These are phyloP conservation scores for Yoshiicerus persimilis DNA, from an alignment of 1,140 invertebrate species.

Conservation along the genomic window DNA sequence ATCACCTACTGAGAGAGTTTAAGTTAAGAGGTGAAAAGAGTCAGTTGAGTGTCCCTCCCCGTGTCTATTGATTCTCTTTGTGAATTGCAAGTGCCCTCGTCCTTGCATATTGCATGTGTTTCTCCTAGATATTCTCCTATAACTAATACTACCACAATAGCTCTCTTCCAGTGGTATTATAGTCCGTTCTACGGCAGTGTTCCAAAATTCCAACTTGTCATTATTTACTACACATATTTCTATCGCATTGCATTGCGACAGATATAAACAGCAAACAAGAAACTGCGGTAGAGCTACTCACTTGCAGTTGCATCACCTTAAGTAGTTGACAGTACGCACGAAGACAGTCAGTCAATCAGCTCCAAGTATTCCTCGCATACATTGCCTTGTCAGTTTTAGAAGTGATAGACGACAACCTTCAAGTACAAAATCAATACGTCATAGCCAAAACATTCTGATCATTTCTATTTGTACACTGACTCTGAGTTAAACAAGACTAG, in stretches of 20 bases:
- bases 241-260: not conserved
- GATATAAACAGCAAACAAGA: not conserved
- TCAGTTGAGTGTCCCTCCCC: not conserved
- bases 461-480: not conserved
- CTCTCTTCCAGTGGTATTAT: not conserved
- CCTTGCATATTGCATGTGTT: not conserved
- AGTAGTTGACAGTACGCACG: not conserved
- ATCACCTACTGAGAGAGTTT: not conserved
- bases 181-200: not conserved
- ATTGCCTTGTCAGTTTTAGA: not conserved
- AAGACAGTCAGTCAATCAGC: not conserved
- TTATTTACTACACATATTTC: not conserved
- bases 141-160: too few relatives aligned
- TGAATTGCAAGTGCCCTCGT: not conserved
- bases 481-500: not conserved
- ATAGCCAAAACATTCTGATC: not conserved
- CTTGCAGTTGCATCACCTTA: not conserved
- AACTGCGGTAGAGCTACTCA: not conserved
- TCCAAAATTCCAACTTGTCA: not conserved
- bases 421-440: not conserved
- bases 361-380: not conserved
- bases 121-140: too few relatives aligned
- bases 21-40: not conserved
- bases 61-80: not conserved
- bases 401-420: not conserved